Conservation (phyloP, 2,113 vertebrate genomes). For the Eurystomus gularis region DNA sequence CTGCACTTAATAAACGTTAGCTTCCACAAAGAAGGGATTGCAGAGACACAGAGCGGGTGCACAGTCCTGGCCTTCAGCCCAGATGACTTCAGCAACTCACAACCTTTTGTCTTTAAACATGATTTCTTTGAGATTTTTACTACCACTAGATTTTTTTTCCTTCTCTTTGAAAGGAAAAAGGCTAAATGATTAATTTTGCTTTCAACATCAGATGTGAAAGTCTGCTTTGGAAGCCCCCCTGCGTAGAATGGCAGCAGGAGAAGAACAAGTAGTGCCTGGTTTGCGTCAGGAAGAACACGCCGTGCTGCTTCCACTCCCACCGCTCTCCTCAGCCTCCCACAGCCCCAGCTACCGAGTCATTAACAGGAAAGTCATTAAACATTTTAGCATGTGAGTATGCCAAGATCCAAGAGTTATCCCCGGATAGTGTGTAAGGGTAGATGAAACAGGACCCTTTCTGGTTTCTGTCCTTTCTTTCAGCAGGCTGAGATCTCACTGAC, state of each 20-base stretch:
- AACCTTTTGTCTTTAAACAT: not conserved
- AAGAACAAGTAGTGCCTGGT: not conserved
- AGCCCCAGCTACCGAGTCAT: not conserved
- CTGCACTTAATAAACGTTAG: not conserved
- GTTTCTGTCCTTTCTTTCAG: not conserved
- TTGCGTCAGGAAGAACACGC: not conserved
- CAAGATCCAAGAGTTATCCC: not conserved
- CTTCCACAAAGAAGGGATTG: not conserved
- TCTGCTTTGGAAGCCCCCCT: not conserved
- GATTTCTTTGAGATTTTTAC: not conserved
- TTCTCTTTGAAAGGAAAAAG: not conserved
- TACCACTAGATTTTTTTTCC: not conserved
- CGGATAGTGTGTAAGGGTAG: not conserved
- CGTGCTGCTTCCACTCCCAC: not conserved
- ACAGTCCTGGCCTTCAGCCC: not conserved
- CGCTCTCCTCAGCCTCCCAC: not conserved
- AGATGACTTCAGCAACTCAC: not conserved
- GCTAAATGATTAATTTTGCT: not conserved
- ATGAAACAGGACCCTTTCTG: not conserved
- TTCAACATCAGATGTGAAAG: not conserved
- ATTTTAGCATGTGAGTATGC: not conserved
- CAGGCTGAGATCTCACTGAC: not conserved
- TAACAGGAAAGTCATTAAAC: not conserved
- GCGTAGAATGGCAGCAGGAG: not conserved
- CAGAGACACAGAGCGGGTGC: not conserved